Evolutionary conservation across 1,140 invertebrate species (phyloP), one percentile per base, ranked within the genome.

Genomic region (Dendroctonus valens): DNA sequence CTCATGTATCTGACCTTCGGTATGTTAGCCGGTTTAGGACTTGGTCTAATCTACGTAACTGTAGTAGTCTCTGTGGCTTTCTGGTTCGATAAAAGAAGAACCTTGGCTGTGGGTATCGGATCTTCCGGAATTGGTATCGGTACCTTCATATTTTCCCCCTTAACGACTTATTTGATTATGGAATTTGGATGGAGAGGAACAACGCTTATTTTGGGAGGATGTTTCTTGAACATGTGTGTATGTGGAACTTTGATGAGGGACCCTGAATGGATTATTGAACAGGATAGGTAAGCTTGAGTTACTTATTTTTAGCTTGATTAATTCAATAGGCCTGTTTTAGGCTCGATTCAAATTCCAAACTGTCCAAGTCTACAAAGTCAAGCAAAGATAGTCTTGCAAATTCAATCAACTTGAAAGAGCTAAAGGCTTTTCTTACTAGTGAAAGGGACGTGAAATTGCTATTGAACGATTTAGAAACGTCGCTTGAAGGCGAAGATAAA

Each of bases 31-130:
- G 93, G 93, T 3, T 79, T 94, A 15, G 94, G 93, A 5, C 81
- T 96, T 58, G 91, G 92, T 5, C 80, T 96, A 39, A 91, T 91
- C 40, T 94, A 93, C 75, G 93, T 97, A 1, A 93, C 94, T 9
- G 91, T 91, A 0, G 92, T 94, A 2, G 95, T 98, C 2, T 89
- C 87, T 41, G 95, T 98, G 57, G 94, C 95, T 8, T 96, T 94
- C 75, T 98, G 97, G 86, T 98, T 98, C 77, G 96, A 98, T 70
- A 92, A 93, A 74, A 91, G 90, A 74, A 83, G 95, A 37, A 94
- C 91, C 9, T 82, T 98, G 49, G 96, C 96, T 5, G 95, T 94
- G 9, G 94, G 96, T 0, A 84, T 98, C 40, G 91, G 94, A 0
- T 94, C 95, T 4, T 93, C 92, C 71, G 94, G 94, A 14, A 93